Evolutionary conservation across 2,113 vertebrate species (phyloP).

Genomic region (Pristiophorus japonicus): DNA sequence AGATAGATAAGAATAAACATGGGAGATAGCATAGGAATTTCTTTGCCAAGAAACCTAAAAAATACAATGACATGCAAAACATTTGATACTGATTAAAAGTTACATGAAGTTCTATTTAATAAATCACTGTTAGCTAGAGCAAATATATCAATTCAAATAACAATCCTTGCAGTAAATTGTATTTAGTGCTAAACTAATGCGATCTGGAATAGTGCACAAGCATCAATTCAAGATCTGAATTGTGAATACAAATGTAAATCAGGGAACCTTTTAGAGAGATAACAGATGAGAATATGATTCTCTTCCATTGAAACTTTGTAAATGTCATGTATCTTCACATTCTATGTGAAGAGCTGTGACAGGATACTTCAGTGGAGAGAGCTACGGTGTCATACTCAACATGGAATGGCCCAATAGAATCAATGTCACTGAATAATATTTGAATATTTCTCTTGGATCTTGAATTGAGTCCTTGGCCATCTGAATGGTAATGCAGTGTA

Average conservation of each 20-base stretch:
- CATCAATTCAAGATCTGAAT: neutral
- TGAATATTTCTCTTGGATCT: neutral
- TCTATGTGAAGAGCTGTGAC: neutral
- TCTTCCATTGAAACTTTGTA: neutral
- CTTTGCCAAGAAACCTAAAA: neutral
- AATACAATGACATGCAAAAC: neutral
- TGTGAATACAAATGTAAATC: neutral
- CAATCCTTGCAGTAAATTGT: neutral
- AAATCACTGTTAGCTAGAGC: neutral
- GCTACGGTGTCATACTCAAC: neutral
- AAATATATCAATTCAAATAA: constrained; percentile 20
- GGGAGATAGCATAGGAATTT: neutral
- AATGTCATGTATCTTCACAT: neutral
- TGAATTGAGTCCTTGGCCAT: neutral
- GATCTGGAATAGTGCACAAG: neutral
- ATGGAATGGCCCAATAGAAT: neutral
- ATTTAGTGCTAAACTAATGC: neutral
- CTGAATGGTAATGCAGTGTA: neutral
- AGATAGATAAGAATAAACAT: neutral
- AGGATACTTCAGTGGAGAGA: neutral
- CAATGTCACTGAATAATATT: neutral
- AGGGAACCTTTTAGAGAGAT: neutral
- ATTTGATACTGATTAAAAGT: constrained; percentile 7
- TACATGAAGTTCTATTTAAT: neutral
- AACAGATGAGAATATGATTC: neutral